phyloP scores from a whole-genome alignment of 2,113 vertebrate species.

The Leptosomus discolor region DNA sequence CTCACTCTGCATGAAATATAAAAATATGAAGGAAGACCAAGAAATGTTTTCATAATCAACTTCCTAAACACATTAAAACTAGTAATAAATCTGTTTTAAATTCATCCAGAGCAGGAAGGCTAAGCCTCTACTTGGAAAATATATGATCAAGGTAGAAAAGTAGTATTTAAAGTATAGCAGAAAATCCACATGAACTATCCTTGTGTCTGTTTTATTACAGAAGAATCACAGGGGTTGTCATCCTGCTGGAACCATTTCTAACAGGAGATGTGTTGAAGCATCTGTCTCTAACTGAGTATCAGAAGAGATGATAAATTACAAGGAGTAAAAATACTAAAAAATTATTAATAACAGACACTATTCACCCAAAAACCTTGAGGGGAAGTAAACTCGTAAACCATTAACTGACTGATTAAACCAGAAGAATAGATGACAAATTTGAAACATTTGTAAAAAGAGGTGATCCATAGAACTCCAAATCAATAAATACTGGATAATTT shows the following conservation, averaged over 20 bases:
- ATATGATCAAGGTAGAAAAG: not conserved
- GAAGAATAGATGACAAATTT: not conserved
- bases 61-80: not conserved
- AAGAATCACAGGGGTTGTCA: not conserved
- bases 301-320: not conserved
- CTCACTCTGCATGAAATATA: not conserved
- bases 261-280: not conserved
- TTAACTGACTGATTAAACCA: not conserved
- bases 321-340: not conserved
- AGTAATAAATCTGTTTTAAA: not conserved
- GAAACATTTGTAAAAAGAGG: not conserved
- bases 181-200: not conserved
- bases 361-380: not conserved
- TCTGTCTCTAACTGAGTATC: not conserved
- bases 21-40: not conserved
- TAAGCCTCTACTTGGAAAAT: not conserved
- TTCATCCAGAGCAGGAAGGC: not conserved
- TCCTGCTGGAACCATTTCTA: not conserved
- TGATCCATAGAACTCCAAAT: not conserved
- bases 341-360: rapidly evolving
- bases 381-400: not conserved
- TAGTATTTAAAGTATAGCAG: not conserved
- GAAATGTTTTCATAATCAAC: not conserved
- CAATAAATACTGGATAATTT: not conserved
- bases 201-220: not conserved